These are phyloP conservation scores for Drosophila bifasciata DNA, from an alignment of 1,140 invertebrate genomes.

Conservation along the genomic window DNA sequence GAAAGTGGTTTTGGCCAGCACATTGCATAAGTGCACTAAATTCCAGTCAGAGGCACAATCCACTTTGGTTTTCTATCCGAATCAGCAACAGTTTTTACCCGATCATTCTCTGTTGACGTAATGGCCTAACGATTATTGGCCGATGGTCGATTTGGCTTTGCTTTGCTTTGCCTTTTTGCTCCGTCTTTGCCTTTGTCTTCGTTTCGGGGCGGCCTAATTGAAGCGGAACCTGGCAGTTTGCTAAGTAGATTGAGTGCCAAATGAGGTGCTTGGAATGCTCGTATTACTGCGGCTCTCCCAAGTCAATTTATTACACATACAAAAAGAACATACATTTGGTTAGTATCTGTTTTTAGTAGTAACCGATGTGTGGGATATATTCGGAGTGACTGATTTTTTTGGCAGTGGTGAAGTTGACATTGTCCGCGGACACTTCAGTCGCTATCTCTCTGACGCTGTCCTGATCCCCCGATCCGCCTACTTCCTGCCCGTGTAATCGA, in stretches of 20 bases:
- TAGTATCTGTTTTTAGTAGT: slow-evolving; percentile 19
- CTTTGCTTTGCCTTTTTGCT: slow-evolving; percentile 27
- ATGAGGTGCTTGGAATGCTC: slow-evolving; percentile 46
- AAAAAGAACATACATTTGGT: slow-evolving; percentile 47
- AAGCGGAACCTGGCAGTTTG: slow-evolving; percentile 62
- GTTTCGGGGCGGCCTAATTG: slow-evolving; percentile 46
- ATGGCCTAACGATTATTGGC: slow-evolving; percentile 57
- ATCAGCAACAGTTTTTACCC: slow-evolving; percentile 54
- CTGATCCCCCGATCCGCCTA: slow-evolving; percentile 27
- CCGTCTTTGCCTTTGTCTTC: slow-evolving; percentile 2
- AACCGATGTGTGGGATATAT: slow-evolving; percentile 36
- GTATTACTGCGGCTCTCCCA: slow-evolving; percentile 37
- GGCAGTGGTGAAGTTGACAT: slow-evolving; percentile 69
- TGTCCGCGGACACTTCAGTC: slow-evolving; percentile 72
- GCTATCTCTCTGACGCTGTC: slow-evolving; percentile 53
- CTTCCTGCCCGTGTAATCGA: slow-evolving; percentile 81
- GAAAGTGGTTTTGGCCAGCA: slow-evolving; percentile 76
- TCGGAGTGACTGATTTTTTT: slow-evolving; percentile 75
- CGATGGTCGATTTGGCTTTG: slow-evolving; percentile 31
- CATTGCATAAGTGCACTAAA: slow-evolving; percentile 80
- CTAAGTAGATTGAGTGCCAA: slow-evolving; percentile 39
- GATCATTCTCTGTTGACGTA: slow-evolving; percentile 76
- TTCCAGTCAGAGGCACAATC: slow-evolving; percentile 48
- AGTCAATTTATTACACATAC: slow-evolving; percentile 57
- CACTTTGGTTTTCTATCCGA: slow-evolving; percentile 70